These are phyloP conservation scores for Stenchaetothrips biformis DNA, from an alignment of 2,888 invertebrate genomes.

Conservation along the genomic window DNA sequence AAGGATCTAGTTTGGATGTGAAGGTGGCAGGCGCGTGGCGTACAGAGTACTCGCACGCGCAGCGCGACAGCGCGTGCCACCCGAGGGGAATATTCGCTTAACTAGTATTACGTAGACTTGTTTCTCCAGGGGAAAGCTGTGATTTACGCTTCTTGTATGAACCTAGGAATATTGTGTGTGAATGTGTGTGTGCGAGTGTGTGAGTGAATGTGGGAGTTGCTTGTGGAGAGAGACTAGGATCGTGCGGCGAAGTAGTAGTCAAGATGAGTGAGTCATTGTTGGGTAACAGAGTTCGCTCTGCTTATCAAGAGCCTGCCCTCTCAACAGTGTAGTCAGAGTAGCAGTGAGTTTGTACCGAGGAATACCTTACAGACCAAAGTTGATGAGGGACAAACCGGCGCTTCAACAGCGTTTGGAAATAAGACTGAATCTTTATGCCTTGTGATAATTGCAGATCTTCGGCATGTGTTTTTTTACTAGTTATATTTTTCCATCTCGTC, in stretches of 20 bases:
- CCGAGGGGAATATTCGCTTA: slow-evolving; percentile 8
- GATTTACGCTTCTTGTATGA: background rate
- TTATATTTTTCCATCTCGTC: background rate
- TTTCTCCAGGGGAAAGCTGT: background rate
- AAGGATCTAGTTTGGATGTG: background rate
- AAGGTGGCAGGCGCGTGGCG: too few species aligned
- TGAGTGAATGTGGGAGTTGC: too few species aligned
- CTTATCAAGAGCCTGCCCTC: background rate
- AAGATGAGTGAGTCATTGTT: too few species aligned
- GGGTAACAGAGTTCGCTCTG: too few species aligned
- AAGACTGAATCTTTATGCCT: slow-evolving; percentile 12
- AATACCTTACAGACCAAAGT: background rate
- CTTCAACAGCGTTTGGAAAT: background rate
- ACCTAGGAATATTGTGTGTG: background rate
- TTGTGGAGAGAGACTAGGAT: too few species aligned
- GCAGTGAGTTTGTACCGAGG: background rate
- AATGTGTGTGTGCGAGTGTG: background rate
- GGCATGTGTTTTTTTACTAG: background rate
- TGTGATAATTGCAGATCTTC: background rate
- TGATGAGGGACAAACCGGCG: slow-evolving; percentile 12
- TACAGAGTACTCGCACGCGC: background rate
- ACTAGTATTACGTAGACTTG: slow-evolving; percentile 13
- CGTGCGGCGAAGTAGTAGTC: too few species aligned
- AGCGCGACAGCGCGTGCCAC: background rate
- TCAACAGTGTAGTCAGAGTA: background rate